Conservation (phyloP, 2,888 invertebrate genomes). For the Cephus nigrinus region DNA sequence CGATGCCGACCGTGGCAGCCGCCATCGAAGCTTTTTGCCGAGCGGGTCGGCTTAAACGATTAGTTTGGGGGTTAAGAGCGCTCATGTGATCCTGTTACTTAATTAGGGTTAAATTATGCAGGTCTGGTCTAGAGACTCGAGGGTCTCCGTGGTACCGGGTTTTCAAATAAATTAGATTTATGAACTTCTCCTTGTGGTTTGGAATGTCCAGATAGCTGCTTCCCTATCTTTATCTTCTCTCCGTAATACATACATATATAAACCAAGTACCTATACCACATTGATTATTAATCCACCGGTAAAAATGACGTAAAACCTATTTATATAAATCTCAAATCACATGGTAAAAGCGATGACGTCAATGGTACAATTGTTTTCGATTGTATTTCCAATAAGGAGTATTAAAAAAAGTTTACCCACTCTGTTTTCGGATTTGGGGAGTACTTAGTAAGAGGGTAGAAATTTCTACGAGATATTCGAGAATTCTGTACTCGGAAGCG, state of each 20-base stretch:
- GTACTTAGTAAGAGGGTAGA: not conserved
- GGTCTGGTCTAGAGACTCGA: slow-evolving; percentile 30
- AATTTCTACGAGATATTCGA: slow-evolving; percentile 11
- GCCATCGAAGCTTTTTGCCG: slow-evolving; percentile 31
- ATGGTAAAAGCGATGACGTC: not conserved
- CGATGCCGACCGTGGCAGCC: not conserved
- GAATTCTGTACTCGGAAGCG: slow-evolving; percentile 9
- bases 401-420: too few relatives aligned
- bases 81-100: slow-evolving; percentile 41
- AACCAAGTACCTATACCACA: not conserved
- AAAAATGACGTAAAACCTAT: not conserved
- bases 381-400: not conserved
- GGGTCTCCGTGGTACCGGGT: slow-evolving; percentile 7
- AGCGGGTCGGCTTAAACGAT: slow-evolving; percentile 35
- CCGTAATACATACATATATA: not conserved
- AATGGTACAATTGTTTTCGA: not conserved
- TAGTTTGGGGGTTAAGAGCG: slow-evolving; percentile 38
- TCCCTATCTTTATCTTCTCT: not conserved
- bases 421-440: not conserved
- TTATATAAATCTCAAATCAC: not conserved
- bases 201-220: not conserved
- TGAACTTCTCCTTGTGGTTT: slow-evolving; percentile 3
- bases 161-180: slow-evolving; percentile 26
- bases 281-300: not conserved
- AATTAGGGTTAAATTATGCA: slow-evolving; percentile 48